A percentile compares a stretch with the other conserved stretches of the same genome.
Conservation (phyloP, 2,888 invertebrate genomes). For the Myopa tessellatipennis region DNA sequence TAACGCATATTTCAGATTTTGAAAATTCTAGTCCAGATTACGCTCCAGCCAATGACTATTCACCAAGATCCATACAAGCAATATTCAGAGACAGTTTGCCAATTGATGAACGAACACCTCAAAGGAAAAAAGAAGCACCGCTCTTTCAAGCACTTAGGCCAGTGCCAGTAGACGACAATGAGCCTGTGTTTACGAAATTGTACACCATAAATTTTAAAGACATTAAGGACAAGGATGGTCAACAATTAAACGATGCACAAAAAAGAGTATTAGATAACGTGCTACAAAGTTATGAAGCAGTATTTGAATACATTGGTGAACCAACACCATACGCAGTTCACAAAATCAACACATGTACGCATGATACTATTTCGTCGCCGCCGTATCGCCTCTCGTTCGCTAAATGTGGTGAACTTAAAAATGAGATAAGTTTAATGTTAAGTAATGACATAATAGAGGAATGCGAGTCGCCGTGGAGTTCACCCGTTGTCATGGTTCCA, state of each 20-base stretch:
- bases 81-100: constrained; percentile 39
- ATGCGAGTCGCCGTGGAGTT: constrained; percentile 51
- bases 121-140: no score
- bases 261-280: constrained; percentile 29
- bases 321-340: constrained; percentile 43
- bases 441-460: constrained; percentile 60
- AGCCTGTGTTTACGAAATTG: no score
- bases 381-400: constrained; percentile 58
- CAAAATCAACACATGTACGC: constrained; percentile 55
- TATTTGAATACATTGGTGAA: constrained; percentile 15
- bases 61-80: constrained; percentile 29
- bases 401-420: constrained; percentile 42
- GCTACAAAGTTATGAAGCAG: constrained; percentile 9
- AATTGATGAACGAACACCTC: not conserved
- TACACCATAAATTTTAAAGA: no score
- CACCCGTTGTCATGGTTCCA: no score
- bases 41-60: not conserved
- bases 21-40: no score
- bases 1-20: no score
- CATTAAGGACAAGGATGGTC: no score
- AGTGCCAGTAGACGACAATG: no score
- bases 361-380: constrained; percentile 57
- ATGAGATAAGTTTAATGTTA: constrained; percentile 56
- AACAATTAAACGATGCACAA: not conserved
- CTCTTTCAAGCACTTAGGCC: not conserved